Conservation (phyloP, 2,113 vertebrate genomes). For the Amphiprion percula region DNA sequence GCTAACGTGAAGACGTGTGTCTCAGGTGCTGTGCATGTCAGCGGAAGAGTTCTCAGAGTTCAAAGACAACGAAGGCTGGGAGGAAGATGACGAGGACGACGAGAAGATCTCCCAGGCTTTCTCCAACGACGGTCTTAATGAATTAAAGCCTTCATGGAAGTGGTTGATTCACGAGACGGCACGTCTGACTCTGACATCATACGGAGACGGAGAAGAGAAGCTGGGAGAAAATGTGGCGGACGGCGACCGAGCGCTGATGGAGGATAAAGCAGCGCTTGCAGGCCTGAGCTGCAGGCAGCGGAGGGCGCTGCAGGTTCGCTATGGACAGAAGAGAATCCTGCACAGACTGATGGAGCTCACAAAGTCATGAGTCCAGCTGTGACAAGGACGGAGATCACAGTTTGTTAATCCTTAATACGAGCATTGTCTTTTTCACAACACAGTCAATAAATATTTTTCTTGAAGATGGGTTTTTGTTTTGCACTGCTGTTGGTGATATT, state of each 20-base stretch:
- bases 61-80: constrained; percentile 88
- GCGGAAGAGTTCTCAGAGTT: constrained; percentile 88
- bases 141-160: constrained; percentile 85
- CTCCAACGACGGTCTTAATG: constrained; percentile 83
- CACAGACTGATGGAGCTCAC: constrained; percentile 86
- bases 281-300: constrained; percentile 85
- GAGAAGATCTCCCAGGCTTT: constrained; percentile 72
- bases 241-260: constrained; percentile 81
- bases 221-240: constrained; percentile 66
- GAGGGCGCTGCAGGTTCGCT: constrained; percentile 90
- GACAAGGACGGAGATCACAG: not conserved
- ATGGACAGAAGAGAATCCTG: constrained; percentile 92
- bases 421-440: too few species aligned
- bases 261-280: constrained; percentile 69
- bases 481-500: too few species aligned
- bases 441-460: constrained; percentile 9
- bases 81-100: constrained; percentile 85
- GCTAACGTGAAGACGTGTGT: not conserved
- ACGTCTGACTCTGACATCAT: constrained; percentile 84
- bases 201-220: constrained; percentile 63
- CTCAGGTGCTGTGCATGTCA: constrained; percentile 92
- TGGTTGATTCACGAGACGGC: constrained; percentile 84
- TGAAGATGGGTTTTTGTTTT: not conserved
- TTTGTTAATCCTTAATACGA: not conserved
- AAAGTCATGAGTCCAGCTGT: constrained; percentile 16